phyloP scores from a whole-genome alignment of 2,888 invertebrate genomes.

The Ophioninae sp. region DNA sequence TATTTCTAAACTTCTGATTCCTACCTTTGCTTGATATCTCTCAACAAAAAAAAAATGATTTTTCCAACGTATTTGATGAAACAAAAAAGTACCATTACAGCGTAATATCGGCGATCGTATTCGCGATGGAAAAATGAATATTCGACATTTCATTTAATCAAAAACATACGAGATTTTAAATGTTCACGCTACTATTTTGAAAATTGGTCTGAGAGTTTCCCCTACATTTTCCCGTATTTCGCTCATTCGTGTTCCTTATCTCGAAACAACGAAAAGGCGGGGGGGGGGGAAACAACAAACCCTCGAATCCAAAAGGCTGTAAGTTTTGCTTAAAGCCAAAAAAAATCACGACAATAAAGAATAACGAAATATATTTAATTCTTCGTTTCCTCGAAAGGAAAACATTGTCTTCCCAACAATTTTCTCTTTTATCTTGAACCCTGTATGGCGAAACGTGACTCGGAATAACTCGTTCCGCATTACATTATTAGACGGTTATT shows the following conservation, averaged over 20 bases:
- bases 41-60: no score
- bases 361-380: background rate
- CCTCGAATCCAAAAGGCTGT: background rate
- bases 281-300: background rate
- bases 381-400: constrained; percentile 16
- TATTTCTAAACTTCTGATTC: no score
- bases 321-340: background rate
- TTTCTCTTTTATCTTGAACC: constrained; percentile 62
- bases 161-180: no score
- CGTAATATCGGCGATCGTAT: no score
- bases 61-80: no score
- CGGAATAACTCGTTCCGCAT: constrained; percentile 80
- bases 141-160: no score
- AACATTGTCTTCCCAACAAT: constrained; percentile 41
- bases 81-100: no score
- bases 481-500: constrained; percentile 80
- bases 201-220: background rate
- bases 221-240: background rate
- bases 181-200: no score
- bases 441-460: constrained; percentile 36
- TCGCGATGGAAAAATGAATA: no score
- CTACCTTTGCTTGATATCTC: no score
- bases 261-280: background rate
- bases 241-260: background rate
- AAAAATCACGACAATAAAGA: background rate